These are phyloP conservation scores for Montipora capricornis DNA, from an alignment of 64 coral and sea anemone genomes.

Conservation along the genomic window DNA sequence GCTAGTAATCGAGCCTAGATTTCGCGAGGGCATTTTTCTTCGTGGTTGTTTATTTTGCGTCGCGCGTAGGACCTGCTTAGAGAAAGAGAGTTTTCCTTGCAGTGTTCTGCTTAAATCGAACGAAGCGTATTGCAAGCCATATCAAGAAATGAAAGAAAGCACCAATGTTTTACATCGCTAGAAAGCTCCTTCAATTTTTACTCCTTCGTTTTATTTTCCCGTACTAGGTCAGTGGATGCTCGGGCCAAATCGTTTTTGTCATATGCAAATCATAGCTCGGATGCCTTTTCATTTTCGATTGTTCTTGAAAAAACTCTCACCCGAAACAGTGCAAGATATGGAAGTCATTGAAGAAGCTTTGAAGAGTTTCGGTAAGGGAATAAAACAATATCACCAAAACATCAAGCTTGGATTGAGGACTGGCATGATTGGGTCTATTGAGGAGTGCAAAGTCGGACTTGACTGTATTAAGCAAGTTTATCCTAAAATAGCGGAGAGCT, in stretches of 20 bases:
- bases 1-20: too few relatives aligned
- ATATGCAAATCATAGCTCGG: constrained; percentile 55
- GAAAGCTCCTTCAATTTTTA: not conserved
- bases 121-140: too few relatives aligned
- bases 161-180: too few relatives aligned
- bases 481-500: constrained; percentile 9
- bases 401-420: constrained; percentile 69
- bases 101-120: too few relatives aligned
- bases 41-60: too few relatives aligned
- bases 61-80: too few relatives aligned
- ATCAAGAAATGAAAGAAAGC: too few relatives aligned
- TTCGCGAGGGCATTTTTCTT: too few relatives aligned
- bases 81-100: too few relatives aligned
- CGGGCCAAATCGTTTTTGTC: constrained; percentile 87
- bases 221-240: constrained; percentile 85
- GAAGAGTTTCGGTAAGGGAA: constrained; percentile 63
- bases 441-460: constrained; percentile 78
- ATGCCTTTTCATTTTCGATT: constrained; percentile 53
- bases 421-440: constrained; percentile 82
- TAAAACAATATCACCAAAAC: constrained; percentile 73
- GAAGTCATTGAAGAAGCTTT: constrained; percentile 64
- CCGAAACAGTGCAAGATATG: constrained; percentile 60
- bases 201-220: not conserved
- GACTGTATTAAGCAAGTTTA: constrained; percentile 69
- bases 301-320: constrained; percentile 37